Conservation (phyloP, 2,888 invertebrate genomes). For the Matsumyia berberina region DNA sequence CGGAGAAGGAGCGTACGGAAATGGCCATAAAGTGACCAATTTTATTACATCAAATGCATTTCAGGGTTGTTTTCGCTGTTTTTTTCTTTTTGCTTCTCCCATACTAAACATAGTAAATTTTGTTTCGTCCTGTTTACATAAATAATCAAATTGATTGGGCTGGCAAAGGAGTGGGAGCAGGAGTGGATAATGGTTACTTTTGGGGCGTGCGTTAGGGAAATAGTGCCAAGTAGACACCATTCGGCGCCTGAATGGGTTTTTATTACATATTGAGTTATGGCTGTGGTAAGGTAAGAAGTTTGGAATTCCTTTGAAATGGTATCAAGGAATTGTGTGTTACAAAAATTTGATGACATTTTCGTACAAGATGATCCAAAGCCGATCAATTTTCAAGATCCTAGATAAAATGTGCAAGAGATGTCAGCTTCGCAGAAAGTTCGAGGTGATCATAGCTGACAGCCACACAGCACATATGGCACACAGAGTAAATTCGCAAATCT, state of each 20-base stretch:
- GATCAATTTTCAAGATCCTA: no score
- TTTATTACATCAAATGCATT: slow-evolving; percentile 61
- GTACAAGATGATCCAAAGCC: no score
- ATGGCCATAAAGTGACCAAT: slow-evolving; percentile 66
- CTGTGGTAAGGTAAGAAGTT: background rate
- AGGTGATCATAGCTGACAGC: no score
- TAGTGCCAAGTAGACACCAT: slow-evolving; percentile 1
- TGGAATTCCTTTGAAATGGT: background rate
- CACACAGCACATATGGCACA: no score
- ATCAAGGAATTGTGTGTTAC: background rate
- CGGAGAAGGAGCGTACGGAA: slow-evolving; percentile 33
- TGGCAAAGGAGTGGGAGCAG: slow-evolving; percentile 8
- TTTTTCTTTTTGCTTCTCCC: slow-evolving; percentile 21
- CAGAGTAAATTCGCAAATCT: no score
- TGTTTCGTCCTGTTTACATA: slow-evolving; percentile 61
- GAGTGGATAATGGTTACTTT: background rate
- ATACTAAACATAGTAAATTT: slow-evolving; percentile 33
- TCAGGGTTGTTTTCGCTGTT: slow-evolving; percentile 54
- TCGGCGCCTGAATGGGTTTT: background rate
- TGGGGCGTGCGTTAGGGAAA: slow-evolving; percentile 9
- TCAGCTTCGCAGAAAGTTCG: no score
- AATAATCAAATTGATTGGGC: slow-evolving; percentile 69
- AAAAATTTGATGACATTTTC: background rate
- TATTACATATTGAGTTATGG: slow-evolving; percentile 6
- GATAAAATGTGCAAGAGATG: no score